Evolutionary conservation across 1,140 invertebrate species (phyloP).

Genomic region (Monochamus saltuarius): DNA sequence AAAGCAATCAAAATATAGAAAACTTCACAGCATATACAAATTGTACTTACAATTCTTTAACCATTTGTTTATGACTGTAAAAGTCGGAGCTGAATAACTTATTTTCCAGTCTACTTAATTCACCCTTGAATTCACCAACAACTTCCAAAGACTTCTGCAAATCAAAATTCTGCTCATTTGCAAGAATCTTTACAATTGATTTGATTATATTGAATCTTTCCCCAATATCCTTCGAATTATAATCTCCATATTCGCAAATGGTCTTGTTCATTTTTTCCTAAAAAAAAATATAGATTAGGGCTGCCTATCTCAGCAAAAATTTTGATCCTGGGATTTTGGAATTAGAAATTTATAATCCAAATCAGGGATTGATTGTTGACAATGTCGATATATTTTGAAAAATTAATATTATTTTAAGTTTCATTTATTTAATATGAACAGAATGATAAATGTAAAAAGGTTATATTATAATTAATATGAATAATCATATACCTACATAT

Average conservation of each 20-base stretch:
- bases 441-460: too few species aligned
- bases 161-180: constrained; percentile 1
- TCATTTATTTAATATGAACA: too few species aligned
- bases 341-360: too few species aligned
- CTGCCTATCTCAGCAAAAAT: too few species aligned
- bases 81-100: constrained; percentile 15
- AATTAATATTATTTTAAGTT: too few species aligned
- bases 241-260: constrained; percentile 8
- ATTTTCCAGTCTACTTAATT: constrained; percentile 18
- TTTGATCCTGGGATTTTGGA: too few species aligned
- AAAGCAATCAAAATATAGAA: too few species aligned
- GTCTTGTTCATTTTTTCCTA: constrained; percentile 24
- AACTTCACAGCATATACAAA: too few species aligned
- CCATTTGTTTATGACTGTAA: neutral
- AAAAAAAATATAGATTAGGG: constrained; percentile 12
- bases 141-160: constrained; percentile 15
- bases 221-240: neutral
- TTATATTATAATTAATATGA: too few species aligned
- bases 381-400: too few species aligned
- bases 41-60: constrained; percentile 13
- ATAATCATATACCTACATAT: too few species aligned
- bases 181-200: constrained; percentile 11
- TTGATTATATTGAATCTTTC: constrained; percentile 8
- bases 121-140: constrained; percentile 20
- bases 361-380: too few species aligned